A percentile compares a stretch with the other conserved stretches of the same genome.
phyloP scores from a whole-genome alignment of 2,888 invertebrate genomes.

The Caenorhabditis macrosperma region DNA sequence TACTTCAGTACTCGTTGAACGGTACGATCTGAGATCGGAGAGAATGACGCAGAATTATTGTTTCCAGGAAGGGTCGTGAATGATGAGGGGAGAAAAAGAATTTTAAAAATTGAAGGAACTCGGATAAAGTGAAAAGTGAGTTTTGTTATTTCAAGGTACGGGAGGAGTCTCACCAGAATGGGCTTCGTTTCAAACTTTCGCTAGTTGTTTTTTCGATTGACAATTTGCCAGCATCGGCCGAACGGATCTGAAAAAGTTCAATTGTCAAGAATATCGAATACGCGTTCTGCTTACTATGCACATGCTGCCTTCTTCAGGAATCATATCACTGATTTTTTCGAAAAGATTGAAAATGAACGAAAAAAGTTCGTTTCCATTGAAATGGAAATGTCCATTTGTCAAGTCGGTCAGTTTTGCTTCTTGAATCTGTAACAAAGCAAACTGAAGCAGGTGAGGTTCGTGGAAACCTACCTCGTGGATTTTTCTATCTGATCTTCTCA shows the following conservation, averaged over 20 bases:
- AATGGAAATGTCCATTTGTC: constrained; percentile 34
- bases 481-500: not conserved
- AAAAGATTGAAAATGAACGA: constrained; percentile 26
- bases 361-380: constrained; percentile 2
- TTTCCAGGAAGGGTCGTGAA: too few relatives aligned
- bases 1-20: too few relatives aligned
- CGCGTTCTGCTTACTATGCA: constrained; percentile 9
- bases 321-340: not conserved
- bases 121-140: too few relatives aligned
- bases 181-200: constrained; percentile 20
- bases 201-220: not conserved
- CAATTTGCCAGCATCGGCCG: not conserved
- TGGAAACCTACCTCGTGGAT: constrained; percentile 13
- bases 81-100: too few relatives aligned
- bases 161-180: constrained; percentile 43
- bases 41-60: too few relatives aligned
- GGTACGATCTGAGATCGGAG: too few relatives aligned
- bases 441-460: too few relatives aligned
- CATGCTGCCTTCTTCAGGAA: constrained; percentile 1
- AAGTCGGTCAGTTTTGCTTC: constrained; percentile 25
- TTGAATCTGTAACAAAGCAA: constrained; percentile 7
- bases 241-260: not conserved
- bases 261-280: too few relatives aligned
- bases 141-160: too few relatives aligned
- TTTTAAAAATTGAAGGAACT: too few relatives aligned